Evolutionary conservation across 1,140 invertebrate genomes (phyloP), one percentile per base, ranked within the genome.

Genomic region (Hetaerina americana): DNA sequence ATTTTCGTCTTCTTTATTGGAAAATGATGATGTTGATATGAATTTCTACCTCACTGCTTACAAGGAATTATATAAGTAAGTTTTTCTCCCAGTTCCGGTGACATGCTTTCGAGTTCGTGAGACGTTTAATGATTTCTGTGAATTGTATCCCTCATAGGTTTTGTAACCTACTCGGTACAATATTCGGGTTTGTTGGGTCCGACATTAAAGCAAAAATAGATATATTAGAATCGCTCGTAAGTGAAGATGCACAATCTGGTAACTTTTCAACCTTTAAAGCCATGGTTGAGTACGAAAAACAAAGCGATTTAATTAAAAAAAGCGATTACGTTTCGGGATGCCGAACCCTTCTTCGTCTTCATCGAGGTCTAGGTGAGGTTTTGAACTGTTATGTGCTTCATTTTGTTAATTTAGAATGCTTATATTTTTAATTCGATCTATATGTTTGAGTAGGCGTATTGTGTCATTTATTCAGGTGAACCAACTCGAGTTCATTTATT

Each of bases 161-260:
- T 83, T 93, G 97, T 78, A 87, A 89, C 74, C 79, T 95, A 24
- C 89, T 96, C 81, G 95, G 96, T 6, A 87, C 88, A 75, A 87
- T 97, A 1, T 97, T 98, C 81, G 87, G 88, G 24, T 98, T 97
- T 81, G 95, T 98, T 8, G 92, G 91, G 66, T 90, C 87, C 67
- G 96, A 97, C 83, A 86, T 98, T 8, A 89, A 90, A 72, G 86
- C 85, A 74, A 98, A 97, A 86, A 90, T 97, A 70, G 88, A 90
- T 76, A 86, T 94, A 69, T 81, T 97, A 27, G 85, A 88, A 72
- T 85, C 87, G 24, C 18, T 70, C 6, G 87, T 91, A 66, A 78
- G 85, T 31, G 83, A 82, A n/a, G 86, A 87, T 0, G 85, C 90
- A 22, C 79, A 88, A 27, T 78, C 83, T 1, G 79, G 87, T 8